Conservation (phyloP, 2,797 vertebrate genomes). For the Danio aesculapii region DNA sequence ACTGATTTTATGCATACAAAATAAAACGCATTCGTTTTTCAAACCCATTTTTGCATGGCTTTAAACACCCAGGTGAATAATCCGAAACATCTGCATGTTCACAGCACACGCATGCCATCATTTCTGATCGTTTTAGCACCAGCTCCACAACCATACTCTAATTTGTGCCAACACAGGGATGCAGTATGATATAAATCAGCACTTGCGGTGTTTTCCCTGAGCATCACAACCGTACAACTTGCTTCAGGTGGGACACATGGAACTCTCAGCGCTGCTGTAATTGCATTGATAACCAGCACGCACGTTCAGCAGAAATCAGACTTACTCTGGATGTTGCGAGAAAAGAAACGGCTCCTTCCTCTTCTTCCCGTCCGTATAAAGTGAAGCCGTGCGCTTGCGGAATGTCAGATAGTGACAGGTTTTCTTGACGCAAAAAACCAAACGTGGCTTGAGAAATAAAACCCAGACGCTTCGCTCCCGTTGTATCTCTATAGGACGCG, state of each 20-base stretch:
- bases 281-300: constrained; percentile 13
- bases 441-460: constrained; percentile 43
- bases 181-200: not conserved
- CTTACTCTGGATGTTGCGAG: constrained; percentile 56
- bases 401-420: constrained; percentile 38
- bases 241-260: constrained; percentile 19
- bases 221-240: constrained; percentile 7
- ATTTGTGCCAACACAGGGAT: not conserved
- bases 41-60: not conserved
- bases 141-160: not conserved
- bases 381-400: constrained; percentile 34
- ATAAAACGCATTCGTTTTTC: not conserved
- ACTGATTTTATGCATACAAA: too few relatives aligned
- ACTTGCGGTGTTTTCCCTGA: not conserved
- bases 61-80: not conserved
- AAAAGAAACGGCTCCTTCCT: constrained; percentile 29
- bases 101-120: constrained; percentile 12
- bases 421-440: constrained; percentile 17
- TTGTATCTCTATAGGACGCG: constrained; percentile 42
- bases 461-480: constrained; percentile 48
- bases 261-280: constrained; percentile 37
- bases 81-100: constrained; percentile 2
- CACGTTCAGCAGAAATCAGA: constrained; percentile 26
- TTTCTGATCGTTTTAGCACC: not conserved
- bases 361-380: constrained; percentile 23